These are phyloP conservation scores for Grallaria varia DNA, from an alignment of 2,113 vertebrate genomes.

Conservation along the genomic window DNA sequence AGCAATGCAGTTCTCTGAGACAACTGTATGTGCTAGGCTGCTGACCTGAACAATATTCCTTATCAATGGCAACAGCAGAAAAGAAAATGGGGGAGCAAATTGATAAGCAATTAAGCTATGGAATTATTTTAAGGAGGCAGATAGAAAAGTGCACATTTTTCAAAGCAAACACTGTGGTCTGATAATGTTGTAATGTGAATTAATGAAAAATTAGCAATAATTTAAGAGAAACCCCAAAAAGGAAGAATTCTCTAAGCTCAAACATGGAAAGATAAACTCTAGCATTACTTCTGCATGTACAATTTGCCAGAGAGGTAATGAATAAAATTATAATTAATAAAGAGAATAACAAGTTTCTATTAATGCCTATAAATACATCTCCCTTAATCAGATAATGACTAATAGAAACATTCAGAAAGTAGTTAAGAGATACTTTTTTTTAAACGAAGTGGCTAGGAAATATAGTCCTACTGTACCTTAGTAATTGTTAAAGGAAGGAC, in stretches of 20 bases:
- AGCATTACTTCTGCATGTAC: constrained; percentile 30
- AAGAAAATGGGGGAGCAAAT: not conserved
- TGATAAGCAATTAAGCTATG: not conserved
- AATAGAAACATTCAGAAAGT: constrained; percentile 65
- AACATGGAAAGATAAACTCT: not conserved
- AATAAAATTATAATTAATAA: constrained; percentile 30
- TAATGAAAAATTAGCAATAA: not conserved
- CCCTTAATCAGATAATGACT: constrained; percentile 4
- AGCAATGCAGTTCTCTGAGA: not conserved
- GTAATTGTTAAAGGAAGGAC: constrained; percentile 77
- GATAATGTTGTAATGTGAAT: not conserved
- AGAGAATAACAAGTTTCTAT: not conserved
- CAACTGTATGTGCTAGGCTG: not conserved
- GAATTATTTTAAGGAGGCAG: not conserved
- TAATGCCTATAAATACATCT: not conserved
- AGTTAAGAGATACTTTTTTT: constrained; percentile 39
- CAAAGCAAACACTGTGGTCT: not conserved
- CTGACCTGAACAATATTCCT: not conserved
- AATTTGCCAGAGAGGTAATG: constrained; percentile 5
- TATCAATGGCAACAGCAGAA: not conserved
- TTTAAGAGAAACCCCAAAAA: not conserved
- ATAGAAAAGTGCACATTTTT: not conserved
- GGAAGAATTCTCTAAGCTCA: not conserved
- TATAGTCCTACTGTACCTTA: constrained; percentile 63
- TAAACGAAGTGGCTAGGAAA: constrained; percentile 57